Evolutionary conservation across 2,113 vertebrate genomes (phyloP), one percentile per base, ranked within the genome.

Genomic region (Ophthalmolycus amberensis): DNA sequence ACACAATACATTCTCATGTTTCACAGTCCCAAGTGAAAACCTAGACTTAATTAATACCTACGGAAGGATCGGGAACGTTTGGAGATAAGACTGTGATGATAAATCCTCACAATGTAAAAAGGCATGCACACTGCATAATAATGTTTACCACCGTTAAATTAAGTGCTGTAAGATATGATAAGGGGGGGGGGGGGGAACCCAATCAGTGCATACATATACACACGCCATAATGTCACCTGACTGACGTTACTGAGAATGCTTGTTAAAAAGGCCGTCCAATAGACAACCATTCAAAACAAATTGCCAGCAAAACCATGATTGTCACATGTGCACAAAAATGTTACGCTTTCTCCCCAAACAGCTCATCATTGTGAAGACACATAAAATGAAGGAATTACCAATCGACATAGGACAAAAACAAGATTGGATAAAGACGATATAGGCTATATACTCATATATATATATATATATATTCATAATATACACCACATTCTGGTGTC

Each of bases 21-120:
- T 93, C 92, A 94, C 93, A 94, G 90, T 94, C 79, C 90, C 77
- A 64, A 88, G 82, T 82, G 74, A 85, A 83, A 88, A 88, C 59
- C 71, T 75, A 59, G 71, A 59, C 69, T 72, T 56, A 38, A 66
- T 86, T 48, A 16, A 54, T 65, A 79, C 86, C 59, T 78, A 67
- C 7, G 12, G 72, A 80, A 80, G 69, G 75, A 77, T 79, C 18
- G 15, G 62, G 66, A 79, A 44, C 46, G 42, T 74, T 77, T 63
- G 25, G 68, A 81, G 50, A 60, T 9, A n/a, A 58, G 79, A 74
- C 29, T 46, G 50, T 48, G 50, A 48, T 2, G 42, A 20, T 44
- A 69, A 72, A 73, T 48, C 32, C 2, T 75, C 40, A 50, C 32
- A 38, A 71, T 66, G 37, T 34, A 46, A 82, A 87, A 83, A 18